These are phyloP conservation scores for Coregonus sp. DNA, from an alignment of 2,797 vertebrate genomes.

Conservation along the genomic window DNA sequence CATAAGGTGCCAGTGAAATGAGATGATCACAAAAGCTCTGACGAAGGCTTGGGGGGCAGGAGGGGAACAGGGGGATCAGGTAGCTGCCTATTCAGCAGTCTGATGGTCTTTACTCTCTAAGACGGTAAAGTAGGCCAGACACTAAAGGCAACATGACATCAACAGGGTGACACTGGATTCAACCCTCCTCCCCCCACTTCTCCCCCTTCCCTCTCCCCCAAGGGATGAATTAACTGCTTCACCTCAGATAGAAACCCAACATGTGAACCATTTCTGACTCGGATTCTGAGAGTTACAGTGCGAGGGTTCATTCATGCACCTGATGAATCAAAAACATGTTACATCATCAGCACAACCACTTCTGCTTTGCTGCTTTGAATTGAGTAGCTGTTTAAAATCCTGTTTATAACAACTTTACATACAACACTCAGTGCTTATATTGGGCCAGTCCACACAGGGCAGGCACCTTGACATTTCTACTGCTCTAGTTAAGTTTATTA, in stretches of 20 bases:
- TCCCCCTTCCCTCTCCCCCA: not conserved
- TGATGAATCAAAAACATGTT: not conserved
- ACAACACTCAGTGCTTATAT: too few species aligned
- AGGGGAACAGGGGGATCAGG: not conserved
- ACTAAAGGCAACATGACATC: conserved; percentile 28
- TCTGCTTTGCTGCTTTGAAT: not conserved
- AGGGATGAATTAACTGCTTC: not conserved
- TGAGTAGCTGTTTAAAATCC: not conserved
- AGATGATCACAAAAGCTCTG: conserved; percentile 2
- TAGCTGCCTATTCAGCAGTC: not conserved
- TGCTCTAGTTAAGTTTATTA: too few species aligned
- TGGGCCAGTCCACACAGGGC: too few species aligned
- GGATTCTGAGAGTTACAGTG: not conserved
- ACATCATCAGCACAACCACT: not conserved
- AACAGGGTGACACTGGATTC: conserved; percentile 12
- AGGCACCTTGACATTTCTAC: too few species aligned
- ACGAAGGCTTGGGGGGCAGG: not conserved
- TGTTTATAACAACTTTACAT: too few species aligned
- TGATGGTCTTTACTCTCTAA: not conserved
- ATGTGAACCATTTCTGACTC: not conserved
- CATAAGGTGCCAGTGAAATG: not conserved
- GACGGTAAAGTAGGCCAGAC: not conserved
- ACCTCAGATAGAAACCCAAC: not conserved
- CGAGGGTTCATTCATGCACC: not conserved
- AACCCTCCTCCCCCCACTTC: not conserved